A percentile compares a stretch with the other conserved stretches of the same genome.
phyloP scores from a whole-genome alignment of 2,888 invertebrate species.

The Prionchulus punctatus region DNA sequence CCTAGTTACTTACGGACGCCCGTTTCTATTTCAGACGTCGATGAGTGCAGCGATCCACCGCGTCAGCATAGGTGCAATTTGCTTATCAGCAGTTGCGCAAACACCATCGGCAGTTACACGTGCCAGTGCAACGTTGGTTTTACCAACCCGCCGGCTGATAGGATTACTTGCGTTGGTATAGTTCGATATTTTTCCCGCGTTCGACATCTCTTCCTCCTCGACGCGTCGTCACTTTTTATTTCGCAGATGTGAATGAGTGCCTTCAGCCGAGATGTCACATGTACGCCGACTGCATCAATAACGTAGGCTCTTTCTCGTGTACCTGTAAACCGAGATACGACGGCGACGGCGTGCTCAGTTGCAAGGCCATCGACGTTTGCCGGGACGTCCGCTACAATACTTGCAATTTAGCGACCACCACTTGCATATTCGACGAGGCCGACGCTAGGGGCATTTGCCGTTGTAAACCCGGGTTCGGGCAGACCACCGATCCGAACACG shows the following conservation, averaged over 20 bases:
- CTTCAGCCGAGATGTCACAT: slow-evolving; percentile 5
- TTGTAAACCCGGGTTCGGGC: neutral
- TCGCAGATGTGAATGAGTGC: slow-evolving; percentile 11
- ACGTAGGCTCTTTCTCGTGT: slow-evolving; percentile 9
- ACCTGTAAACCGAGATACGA: slow-evolving; percentile 7
- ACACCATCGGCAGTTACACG: neutral
- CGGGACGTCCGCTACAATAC: neutral
- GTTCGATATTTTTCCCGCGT: no score
- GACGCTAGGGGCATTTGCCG: neutral
- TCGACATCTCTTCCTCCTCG: no score
- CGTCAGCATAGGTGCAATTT: neutral
- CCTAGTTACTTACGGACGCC: neutral
- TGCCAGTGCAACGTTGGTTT: neutral
- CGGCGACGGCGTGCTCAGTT: neutral
- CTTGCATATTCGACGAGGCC: neutral
- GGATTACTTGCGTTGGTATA: neutral
- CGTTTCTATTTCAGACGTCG: neutral
- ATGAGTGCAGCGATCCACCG: neutral
- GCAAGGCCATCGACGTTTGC: neutral
- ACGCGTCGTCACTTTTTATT: no score
- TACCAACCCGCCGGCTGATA: neutral
- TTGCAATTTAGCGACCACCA: neutral
- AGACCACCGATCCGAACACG: neutral
- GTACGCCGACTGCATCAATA: slow-evolving; percentile 10
- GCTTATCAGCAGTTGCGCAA: neutral